Evolutionary conservation across 2,888 invertebrate species (phyloP).

Genomic region (Kuschelorhynchus macadamiae): DNA sequence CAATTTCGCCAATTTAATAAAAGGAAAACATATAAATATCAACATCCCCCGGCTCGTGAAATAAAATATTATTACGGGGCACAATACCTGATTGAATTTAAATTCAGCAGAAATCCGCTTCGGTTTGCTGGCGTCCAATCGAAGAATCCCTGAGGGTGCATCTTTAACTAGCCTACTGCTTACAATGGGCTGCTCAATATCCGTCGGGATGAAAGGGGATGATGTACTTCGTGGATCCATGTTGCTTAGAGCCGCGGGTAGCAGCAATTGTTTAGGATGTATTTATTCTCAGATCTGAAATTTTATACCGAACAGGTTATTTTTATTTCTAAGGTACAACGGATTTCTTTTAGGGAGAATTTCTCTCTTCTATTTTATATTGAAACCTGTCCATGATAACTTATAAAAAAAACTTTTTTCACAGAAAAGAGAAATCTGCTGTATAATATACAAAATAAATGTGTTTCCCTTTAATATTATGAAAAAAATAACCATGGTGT

Average conservation of each 20-base stretch:
- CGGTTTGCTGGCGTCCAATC: conserved; percentile 65
- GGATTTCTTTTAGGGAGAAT: too few species aligned
- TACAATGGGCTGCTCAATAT: conserved; percentile 2
- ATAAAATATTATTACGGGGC: conserved; percentile 16
- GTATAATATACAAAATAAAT: too few species aligned
- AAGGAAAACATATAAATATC: conserved; percentile 25
- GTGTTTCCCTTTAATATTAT: too few species aligned
- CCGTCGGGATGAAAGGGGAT: neutral
- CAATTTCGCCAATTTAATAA: conserved; percentile 18
- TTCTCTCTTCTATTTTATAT: too few species aligned
- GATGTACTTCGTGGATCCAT: conserved; percentile 22
- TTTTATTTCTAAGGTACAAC: too few species aligned
- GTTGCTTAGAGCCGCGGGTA: too few species aligned
- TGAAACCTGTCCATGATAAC: too few species aligned
- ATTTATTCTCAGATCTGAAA: conserved; percentile 1
- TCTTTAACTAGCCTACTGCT: conserved; percentile 27
- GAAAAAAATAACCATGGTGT: too few species aligned
- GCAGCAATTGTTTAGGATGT: too few species aligned
- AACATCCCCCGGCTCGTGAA: conserved; percentile 21
- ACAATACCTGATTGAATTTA: conserved; percentile 59
- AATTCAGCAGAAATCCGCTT: conserved; percentile 64
- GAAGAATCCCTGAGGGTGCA: conserved; percentile 65
- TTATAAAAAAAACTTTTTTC: too few species aligned
- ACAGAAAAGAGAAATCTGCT: too few species aligned
- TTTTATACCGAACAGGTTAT: neutral